phyloP scores from a whole-genome alignment of 2,113 vertebrate genomes.

The Romanogobio albipinnatus region DNA sequence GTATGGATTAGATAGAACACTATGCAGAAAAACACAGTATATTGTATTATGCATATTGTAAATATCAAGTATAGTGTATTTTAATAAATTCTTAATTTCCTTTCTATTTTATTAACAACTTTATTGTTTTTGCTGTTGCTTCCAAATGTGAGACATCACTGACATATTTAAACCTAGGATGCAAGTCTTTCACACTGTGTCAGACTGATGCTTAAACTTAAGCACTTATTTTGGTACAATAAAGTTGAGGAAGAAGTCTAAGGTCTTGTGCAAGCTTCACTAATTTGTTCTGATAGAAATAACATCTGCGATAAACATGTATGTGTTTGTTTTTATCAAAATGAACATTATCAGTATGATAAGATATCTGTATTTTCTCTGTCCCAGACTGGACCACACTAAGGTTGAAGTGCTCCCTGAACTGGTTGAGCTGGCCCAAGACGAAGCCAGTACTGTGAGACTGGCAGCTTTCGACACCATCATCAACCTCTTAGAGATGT shows the following conservation, averaged over 20 bases:
- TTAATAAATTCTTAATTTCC: not conserved
- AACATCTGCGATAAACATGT: not conserved
- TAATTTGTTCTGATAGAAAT: not conserved
- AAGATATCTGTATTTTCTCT: not conserved
- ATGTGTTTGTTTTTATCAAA: not conserved
- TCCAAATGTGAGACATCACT: not conserved
- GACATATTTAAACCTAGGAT: not conserved
- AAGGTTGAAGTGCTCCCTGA: conserved; percentile 88
- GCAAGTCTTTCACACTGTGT: not conserved
- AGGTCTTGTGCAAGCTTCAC: too few relatives aligned
- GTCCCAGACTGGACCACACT: conserved; percentile 85
- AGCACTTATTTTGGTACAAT: not conserved
- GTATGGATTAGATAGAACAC: not conserved
- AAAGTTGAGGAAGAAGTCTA: too few relatives aligned
- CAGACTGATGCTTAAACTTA: not conserved
- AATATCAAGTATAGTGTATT: not conserved
- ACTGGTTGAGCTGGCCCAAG: conserved; percentile 85
- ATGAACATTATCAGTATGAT: not conserved
- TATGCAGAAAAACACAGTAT: not conserved
- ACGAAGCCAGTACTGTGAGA: conserved; percentile 86
- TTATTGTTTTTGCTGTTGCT: not conserved
- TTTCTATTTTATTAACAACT: not conserved
- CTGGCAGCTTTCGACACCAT: conserved; percentile 92
- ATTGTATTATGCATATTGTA: not conserved
- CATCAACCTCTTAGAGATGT: conserved; percentile 87